A percentile compares a stretch with the other conserved stretches of the same genome.
These are phyloP conservation scores for Petromus typicus DNA, from an alignment of 2,113 vertebrate species.

Conservation along the genomic window DNA sequence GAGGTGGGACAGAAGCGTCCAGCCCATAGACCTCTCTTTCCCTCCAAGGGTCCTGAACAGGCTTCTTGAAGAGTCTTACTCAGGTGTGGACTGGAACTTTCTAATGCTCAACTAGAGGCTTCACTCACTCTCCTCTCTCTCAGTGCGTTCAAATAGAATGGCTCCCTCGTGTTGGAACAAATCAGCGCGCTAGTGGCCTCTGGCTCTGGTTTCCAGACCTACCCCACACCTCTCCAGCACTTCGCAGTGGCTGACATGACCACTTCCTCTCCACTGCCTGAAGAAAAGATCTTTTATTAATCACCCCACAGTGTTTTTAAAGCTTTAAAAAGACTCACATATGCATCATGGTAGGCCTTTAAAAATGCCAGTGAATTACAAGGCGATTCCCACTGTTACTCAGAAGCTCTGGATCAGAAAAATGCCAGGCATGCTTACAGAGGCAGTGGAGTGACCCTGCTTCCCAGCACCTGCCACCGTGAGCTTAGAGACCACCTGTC, in stretches of 20 bases:
- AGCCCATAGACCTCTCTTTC: background rate
- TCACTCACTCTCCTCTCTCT: background rate
- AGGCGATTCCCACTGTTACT: slow-evolving; percentile 33
- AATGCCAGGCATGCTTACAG: background rate
- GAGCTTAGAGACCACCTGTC: background rate
- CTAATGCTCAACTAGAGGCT: background rate
- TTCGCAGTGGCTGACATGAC: background rate
- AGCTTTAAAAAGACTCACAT: slow-evolving; percentile 11
- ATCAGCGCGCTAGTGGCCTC: background rate
- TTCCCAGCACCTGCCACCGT: background rate
- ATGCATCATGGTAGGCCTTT: slow-evolving; percentile 51
- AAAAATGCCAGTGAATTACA: slow-evolving; percentile 14
- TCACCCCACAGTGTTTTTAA: background rate
- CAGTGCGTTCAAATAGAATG: background rate
- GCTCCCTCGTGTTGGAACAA: background rate
- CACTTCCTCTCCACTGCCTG: background rate
- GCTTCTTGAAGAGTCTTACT: background rate
- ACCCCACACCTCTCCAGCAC: background rate
- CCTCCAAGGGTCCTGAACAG: background rate
- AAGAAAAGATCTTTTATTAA: slow-evolving; percentile 22
- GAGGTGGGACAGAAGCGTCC: background rate
- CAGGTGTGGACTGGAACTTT: background rate
- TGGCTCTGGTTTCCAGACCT: background rate
- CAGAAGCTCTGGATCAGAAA: background rate
- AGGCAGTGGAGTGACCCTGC: background rate